Evolutionary conservation across 2,888 invertebrate species (phyloP), one percentile per base, ranked within the genome.

Genomic region (Nomada ruficornis): DNA sequence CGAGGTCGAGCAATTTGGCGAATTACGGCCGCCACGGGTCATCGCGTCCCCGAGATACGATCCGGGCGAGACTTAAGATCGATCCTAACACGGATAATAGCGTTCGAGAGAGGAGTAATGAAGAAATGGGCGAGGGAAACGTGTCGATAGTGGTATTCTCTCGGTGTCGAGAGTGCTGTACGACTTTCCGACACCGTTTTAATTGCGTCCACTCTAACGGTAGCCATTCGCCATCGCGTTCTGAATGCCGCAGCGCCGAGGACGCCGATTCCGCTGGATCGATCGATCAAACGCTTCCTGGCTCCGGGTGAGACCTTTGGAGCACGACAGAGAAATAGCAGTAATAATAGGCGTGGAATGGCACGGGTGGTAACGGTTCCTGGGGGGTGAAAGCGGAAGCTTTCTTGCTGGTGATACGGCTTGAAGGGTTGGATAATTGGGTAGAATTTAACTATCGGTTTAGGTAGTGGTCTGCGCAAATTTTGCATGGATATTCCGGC

Each of bases 181-280:
- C 89, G 90, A 92, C 90, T 92, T 80, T 90, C 92, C 92, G 90
- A 93, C 92, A 93, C 93, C 93, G 93, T 93, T 93, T 93, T 93
- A 93, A 93, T 93, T 93, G 93, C 90, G 84, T 83, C 82, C 85
- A 80, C 89, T 85, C 86, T 93, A 93, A 93, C 93, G 93, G 93
- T 91, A 92, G 90, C 90, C 78, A 81, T 67, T 86, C 85, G 78
- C 85, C 77, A 78, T 86, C 78, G 82, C 71, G 77, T 78, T 81
- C 86, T 71, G 77, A 81, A 86, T 86, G 77, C 81, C 69, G 42
- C 71, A 60, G 65, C 57, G 69, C 63, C 65, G 70, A 59, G 57
- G 70, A 70, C 68, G 57, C 54, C 4, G 78, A 78, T 75, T 77
- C 77, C 44, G 50, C 42, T 55, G 68, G 63, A 59, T 78, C 81